Percentiles rank a stretch among this genome's conserved stretches.
Evolutionary conservation across 1,140 invertebrate genomes (phyloP).

Genomic region (Nautilus pompilius): DNA sequence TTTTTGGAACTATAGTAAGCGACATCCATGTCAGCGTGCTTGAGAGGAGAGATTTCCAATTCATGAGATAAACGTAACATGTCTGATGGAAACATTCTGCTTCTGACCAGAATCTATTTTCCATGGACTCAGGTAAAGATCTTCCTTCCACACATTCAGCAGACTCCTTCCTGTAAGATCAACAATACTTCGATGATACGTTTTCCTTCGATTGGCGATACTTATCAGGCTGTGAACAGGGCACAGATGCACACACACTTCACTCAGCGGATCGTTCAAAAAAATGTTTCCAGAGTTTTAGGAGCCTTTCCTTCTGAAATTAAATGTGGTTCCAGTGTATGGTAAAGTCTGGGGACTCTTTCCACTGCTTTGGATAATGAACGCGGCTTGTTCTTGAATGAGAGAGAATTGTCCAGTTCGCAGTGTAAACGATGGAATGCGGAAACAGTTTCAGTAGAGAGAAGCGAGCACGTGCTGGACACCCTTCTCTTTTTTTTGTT

Average conservation of each 20-base stretch:
- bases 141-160: neutral
- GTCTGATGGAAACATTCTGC: neutral
- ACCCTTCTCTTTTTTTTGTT: too few relatives aligned
- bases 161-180: neutral
- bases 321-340: neutral
- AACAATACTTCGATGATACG: neutral
- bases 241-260: too few relatives aligned
- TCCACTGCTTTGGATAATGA: neutral
- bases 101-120: neutral
- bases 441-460: too few relatives aligned
- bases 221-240: neutral
- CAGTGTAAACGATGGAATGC: neutral
- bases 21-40: neutral
- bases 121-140: neutral
- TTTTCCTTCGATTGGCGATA: neutral
- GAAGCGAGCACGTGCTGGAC: neutral
- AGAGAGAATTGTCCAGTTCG: neutral
- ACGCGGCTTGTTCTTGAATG: neutral
- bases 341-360: neutral
- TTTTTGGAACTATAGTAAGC: neutral
- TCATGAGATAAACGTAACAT: neutral
- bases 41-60: neutral
- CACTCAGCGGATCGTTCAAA: neutral
- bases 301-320: neutral
- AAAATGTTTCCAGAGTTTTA: neutral